Evolutionary conservation across 2,888 invertebrate genomes (phyloP).

Genomic region (Teleiodes luculella): DNA sequence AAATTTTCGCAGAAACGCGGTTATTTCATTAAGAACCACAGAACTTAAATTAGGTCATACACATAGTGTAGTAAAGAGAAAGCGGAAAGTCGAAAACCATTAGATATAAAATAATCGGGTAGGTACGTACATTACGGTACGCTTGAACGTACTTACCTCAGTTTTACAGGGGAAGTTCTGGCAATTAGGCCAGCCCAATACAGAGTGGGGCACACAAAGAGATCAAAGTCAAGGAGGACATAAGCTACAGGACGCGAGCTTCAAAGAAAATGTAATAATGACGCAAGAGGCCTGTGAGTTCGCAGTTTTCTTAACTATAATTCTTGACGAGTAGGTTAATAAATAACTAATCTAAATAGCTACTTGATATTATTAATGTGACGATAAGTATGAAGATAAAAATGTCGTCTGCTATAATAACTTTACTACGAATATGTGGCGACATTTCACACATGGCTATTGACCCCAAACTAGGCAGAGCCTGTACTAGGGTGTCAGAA

Average conservation of each 20-base stretch:
- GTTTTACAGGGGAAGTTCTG: conserved; percentile 29
- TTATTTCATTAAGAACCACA: too few species aligned
- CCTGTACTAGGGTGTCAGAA: too few species aligned
- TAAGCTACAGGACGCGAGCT: neutral
- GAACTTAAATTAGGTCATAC: neutral
- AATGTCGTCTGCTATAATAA: too few species aligned
- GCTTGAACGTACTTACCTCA: conserved; percentile 23
- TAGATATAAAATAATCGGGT: neutral
- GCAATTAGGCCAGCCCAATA: conserved; percentile 19
- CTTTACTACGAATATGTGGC: too few species aligned
- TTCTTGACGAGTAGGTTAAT: neutral
- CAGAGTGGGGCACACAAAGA: conserved; percentile 1
- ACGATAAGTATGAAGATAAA: too few species aligned
- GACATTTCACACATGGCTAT: too few species aligned
- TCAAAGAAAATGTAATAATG: conserved; percentile 9
- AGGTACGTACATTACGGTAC: too few species aligned
- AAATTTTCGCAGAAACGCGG: too few species aligned
- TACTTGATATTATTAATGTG: too few species aligned
- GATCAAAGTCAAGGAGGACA: conserved; percentile 2
- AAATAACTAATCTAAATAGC: neutral
- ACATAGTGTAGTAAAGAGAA: too few species aligned
- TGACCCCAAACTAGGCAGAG: too few species aligned
- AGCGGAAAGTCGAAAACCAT: too few species aligned
- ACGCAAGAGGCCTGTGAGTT: neutral
- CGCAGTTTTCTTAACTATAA: neutral